phyloP scores from a whole-genome alignment of 2,113 vertebrate genomes.

The Apeltes quadracus region DNA sequence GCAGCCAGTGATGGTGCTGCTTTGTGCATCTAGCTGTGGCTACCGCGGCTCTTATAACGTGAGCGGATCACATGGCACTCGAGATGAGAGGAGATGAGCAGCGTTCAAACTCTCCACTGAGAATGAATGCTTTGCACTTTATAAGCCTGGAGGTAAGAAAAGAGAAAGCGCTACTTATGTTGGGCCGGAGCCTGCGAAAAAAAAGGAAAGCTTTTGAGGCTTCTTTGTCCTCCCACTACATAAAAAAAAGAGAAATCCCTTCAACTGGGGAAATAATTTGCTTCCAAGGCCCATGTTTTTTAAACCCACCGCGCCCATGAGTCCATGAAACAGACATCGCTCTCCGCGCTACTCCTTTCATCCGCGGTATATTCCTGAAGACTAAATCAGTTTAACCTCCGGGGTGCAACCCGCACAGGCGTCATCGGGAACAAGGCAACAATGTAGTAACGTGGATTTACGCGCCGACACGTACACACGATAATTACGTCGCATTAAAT shows the following conservation, averaged over 20 bases:
- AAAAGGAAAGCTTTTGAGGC: background rate
- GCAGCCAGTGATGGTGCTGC: background rate
- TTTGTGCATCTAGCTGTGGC: background rate
- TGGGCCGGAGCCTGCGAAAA: background rate
- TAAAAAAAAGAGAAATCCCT: background rate
- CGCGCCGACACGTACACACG: background rate
- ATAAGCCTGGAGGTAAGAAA: slow-evolving; percentile 10
- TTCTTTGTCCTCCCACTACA: background rate
- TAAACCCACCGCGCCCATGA: slow-evolving; percentile 20
- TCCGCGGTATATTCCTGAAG: slow-evolving; percentile 17
- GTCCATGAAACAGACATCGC: slow-evolving; percentile 26
- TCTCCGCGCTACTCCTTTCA: slow-evolving; percentile 17
- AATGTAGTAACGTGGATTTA: slow-evolving; percentile 19
- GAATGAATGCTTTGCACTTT: slow-evolving; percentile 8
- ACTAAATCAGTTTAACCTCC: slow-evolving; percentile 25
- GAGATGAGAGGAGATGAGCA: background rate
- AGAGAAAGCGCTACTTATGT: slow-evolving; percentile 4
- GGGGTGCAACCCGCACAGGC: slow-evolving; percentile 16
- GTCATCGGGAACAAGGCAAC: slow-evolving; percentile 21
- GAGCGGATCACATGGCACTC: background rate
- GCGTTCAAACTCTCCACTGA: slow-evolving; percentile 16
- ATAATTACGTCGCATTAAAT: background rate
- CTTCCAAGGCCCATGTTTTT: slow-evolving; percentile 21
- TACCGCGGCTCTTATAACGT: slow-evolving; percentile 14
- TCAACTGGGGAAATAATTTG: slow-evolving; percentile 13